Evolutionary conservation across 2,797 vertebrate genomes (phyloP), one percentile per base, ranked within the genome.

Genomic region (Urophycis tenuis): DNA sequence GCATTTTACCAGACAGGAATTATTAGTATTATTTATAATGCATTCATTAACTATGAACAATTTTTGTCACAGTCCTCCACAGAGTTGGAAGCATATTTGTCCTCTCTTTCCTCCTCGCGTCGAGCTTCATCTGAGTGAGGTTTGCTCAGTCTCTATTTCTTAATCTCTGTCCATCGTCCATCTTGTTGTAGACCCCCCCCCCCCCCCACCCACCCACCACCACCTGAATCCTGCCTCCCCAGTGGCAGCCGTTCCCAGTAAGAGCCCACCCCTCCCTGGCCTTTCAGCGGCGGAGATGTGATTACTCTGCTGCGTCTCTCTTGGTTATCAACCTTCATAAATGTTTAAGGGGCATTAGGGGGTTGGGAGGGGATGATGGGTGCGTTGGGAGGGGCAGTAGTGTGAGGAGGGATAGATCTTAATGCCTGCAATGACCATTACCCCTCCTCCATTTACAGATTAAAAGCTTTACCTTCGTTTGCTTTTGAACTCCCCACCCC

Each of bases 391-490:
- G 78, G 72, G 82, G 86, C 85, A 86, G 83, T 83, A 85, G 79
- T 86, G 77, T n/a, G 83, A 89, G 86, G 64, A 33, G 86, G 84
- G 74, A 83, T 83, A 84, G 83, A 84, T 89, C 91, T 90, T 91
- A 92, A 92, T 89, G 89, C 89, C 86, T 92, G 89, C 29, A 92
- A 92, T 90, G 87, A 92, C 90, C 89, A 89, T 90, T 91, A 91
- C 85, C 86, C 87, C 81, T 87, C 86, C 86, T 90, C 92, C 91
- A 93, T 94, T 94, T 93, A 92, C 92, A 93, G 93, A 94, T 94
- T 94, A 94, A 94, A 93, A 93, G 92, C 92, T 93, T 93, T 92
- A 92, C 90, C 90, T 92, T 90, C 88, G 89, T 91, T 91, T 92
- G n/a, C 22, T 35, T 39, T 15, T 39, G 22, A 39, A 34, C 34